Evolutionary conservation across 2,888 invertebrate species (phyloP), one percentile per base, ranked within the genome.

Genomic region (Gasteruption jaculator): DNA sequence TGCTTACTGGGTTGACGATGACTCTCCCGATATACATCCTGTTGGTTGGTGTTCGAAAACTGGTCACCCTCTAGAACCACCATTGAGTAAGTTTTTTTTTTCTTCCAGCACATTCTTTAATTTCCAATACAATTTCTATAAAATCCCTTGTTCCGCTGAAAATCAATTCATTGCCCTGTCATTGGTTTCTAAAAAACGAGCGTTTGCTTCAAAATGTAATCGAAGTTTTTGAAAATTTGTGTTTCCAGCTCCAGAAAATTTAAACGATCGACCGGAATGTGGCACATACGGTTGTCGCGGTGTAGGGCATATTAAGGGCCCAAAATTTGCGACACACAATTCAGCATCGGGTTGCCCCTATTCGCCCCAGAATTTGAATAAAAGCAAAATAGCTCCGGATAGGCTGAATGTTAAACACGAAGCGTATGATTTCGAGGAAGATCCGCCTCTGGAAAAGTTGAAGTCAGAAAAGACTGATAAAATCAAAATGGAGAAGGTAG

Each of bases 31-130:
- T 70, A 79, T 95, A 57, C 92, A 94, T 74, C 94, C 94, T 1
- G 82, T 89, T 48, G 88, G 89, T 22, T 95, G 93, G 92, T 91
- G 92, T 66, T 77, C 82, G 49, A 88, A 88, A 72, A 92, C 92
- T 1, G 85, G 85, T 2, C 93, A 94, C 68, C 85, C 86, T 0
- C 72, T 94, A 18, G 88, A 91, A 66, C 82, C 87, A 7, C 93
- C 93, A 10, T 76, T 90, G 30, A 85, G 86, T 82, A 67, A 79
- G 80, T 74, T 34, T 14, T 29, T 20, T 22, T 38, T 39, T 21
- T 41, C 37, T 41, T 39, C 31, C 15, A 27, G 6, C 32, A 34
- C 15, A 15, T 4, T 20, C 1, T 29, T 15, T 18, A 18, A 5
- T 18, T 22, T n/a, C n/a, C 1, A 14, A 29, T 19, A n/a, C n/a